Evolutionary conservation across 2,888 invertebrate species (phyloP).

Genomic region (Rapana venosa): DNA sequence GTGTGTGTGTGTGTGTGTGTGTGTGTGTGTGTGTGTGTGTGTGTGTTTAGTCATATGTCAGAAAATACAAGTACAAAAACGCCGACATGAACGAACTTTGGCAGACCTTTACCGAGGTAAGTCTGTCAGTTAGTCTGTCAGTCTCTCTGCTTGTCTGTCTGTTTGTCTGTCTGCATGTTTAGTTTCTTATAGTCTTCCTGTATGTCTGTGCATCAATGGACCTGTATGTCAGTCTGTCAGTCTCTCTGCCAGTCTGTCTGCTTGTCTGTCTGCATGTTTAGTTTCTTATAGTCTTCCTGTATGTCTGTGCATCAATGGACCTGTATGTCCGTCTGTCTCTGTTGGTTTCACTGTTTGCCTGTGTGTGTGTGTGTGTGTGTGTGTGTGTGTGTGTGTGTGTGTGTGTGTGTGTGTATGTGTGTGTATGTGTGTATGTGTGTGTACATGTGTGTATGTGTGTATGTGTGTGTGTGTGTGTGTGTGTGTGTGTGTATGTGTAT

Average conservation of each 20-base stretch:
- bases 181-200: background rate
- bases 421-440: too few relatives aligned
- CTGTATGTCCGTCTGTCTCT: too few relatives aligned
- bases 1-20: constrained; percentile 26
- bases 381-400: too few relatives aligned
- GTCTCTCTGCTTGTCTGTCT: constrained; percentile 31
- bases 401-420: too few relatives aligned
- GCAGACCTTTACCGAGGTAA: constrained; percentile 74
- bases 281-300: too few relatives aligned
- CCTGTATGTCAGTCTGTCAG: background rate
- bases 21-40: constrained; percentile 36
- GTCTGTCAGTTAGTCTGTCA: background rate
- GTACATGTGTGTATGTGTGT: background rate
- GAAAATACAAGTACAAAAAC: constrained; percentile 73
- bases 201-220: background rate
- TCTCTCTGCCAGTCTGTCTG: background rate
- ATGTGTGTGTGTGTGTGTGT: too few relatives aligned
- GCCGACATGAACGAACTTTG: constrained; percentile 75
- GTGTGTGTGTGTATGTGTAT: too few relatives aligned
- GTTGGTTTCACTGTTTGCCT: too few relatives aligned
- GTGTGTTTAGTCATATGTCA: constrained; percentile 68
- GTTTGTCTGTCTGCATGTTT: constrained; percentile 1
- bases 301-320: too few relatives aligned
- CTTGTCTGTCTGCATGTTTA: background rate
- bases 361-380: too few relatives aligned